Conservation (phyloP, 2,113 vertebrate species). For the Ochotona curzoniae region DNA sequence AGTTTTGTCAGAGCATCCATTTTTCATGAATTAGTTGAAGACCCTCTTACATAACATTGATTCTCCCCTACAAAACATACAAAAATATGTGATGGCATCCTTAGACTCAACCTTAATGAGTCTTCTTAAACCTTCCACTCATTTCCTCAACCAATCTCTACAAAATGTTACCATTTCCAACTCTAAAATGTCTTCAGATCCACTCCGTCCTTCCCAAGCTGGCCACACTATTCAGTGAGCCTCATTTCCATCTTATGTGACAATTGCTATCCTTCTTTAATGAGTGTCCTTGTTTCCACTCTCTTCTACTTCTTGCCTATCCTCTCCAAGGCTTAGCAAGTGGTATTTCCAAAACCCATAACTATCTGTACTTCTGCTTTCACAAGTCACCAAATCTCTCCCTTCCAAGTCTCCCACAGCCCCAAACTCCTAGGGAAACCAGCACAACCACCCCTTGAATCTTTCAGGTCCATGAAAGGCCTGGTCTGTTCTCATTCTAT, state of each 20-base stretch:
- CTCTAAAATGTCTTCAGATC: background rate
- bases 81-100: background rate
- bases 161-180: background rate
- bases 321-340: background rate
- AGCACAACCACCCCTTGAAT: background rate
- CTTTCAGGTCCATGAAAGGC: no score
- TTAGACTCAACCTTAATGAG: background rate
- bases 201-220: background rate
- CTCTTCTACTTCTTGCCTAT: background rate
- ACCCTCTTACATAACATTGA: background rate
- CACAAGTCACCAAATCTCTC: background rate
- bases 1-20: no score
- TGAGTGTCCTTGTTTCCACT: background rate
- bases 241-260: background rate
- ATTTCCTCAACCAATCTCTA: background rate
- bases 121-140: background rate
- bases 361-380: background rate
- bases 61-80: fast-evolving
- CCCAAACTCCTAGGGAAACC: background rate
- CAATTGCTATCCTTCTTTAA: background rate
- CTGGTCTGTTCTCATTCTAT: background rate
- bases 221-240: background rate
- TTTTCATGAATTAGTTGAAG: no score
- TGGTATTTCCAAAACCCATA: background rate
- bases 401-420: background rate